These are phyloP conservation scores for Alcis repandata DNA, from an alignment of 2,888 invertebrate genomes.

Conservation along the genomic window DNA sequence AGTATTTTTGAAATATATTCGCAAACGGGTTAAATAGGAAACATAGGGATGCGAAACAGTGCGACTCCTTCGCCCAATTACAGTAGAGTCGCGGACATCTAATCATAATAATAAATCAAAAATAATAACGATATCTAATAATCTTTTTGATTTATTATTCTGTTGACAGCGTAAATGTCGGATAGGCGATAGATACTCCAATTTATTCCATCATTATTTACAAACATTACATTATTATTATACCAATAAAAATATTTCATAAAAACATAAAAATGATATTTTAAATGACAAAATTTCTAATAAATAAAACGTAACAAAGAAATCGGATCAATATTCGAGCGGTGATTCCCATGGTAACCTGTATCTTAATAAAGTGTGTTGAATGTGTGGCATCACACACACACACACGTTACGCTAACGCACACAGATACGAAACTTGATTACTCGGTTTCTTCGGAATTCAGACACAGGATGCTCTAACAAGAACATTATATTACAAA, in stretches of 20 bases:
- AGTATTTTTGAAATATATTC: too few species aligned
- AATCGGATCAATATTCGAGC: conserved; percentile 32
- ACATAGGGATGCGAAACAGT: too few species aligned
- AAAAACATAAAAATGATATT: conserved; percentile 24
- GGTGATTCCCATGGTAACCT: conserved; percentile 30
- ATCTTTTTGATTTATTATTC: too few species aligned
- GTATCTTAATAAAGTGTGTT: conserved; percentile 24
- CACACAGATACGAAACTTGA: conserved; percentile 52
- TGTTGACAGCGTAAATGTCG: neutral
- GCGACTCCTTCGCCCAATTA: too few species aligned
- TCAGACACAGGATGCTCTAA: conserved; percentile 46
- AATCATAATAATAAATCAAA: too few species aligned
- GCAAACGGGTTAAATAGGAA: too few species aligned
- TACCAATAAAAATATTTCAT: conserved; percentile 17
- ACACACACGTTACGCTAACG: conserved; percentile 12
- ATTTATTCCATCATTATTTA: conserved; percentile 30
- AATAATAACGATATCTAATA: too few species aligned
- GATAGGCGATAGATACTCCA: conserved; percentile 12
- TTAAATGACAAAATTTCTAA: conserved; percentile 33
- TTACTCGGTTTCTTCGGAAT: conserved; percentile 45
- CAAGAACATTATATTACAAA: too few species aligned
- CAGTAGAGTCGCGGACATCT: too few species aligned
- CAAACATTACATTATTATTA: neutral
- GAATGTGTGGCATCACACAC: conserved; percentile 8
- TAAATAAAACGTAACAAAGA: conserved; percentile 34